These are phyloP conservation scores for Physocephala rufipes DNA, from an alignment of 2,888 invertebrate genomes.

Conservation along the genomic window DNA sequence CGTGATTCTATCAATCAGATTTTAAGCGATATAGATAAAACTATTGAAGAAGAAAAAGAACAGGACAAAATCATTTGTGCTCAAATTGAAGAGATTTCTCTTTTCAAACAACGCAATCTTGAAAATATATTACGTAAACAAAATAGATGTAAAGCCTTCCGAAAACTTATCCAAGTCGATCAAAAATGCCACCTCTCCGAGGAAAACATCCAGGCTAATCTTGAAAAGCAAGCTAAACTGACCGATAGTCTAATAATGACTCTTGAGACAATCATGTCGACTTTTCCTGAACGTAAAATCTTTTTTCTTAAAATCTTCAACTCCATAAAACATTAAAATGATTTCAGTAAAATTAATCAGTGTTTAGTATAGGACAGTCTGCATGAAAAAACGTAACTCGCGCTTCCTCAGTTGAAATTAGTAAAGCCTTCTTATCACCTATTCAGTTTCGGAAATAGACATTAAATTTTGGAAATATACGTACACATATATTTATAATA, in stretches of 20 bases:
- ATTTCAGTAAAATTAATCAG: neutral
- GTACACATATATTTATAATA: no score
- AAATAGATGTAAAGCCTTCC: conserved; percentile 72
- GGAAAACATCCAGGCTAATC: conserved; percentile 68
- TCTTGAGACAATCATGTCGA: conserved; percentile 69
- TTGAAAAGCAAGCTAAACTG: conserved; percentile 69
- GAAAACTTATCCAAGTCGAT: conserved; percentile 63
- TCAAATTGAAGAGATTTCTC: conserved; percentile 65
- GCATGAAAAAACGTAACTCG: no score
- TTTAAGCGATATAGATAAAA: conserved; percentile 50
- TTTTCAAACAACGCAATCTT: conserved; percentile 63
- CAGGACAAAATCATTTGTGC: conserved; percentile 55
- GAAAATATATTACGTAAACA: conserved; percentile 75
- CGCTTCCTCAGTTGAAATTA: no score
- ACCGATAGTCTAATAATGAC: conserved; percentile 71
- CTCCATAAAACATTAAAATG: conserved; percentile 38
- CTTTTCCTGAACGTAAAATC: conserved; percentile 71
- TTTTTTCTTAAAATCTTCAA: conserved; percentile 63
- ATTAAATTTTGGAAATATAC: no score
- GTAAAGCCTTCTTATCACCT: no score
- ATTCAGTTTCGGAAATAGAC: no score
- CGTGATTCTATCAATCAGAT: conserved; percentile 51
- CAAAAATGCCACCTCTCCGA: conserved; percentile 60
- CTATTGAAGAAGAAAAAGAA: conserved; percentile 53
- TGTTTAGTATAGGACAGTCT: no score